Percentiles rank a stretch among this genome's conserved stretches.
Evolutionary conservation across 64 coral and sea anemone genomes (phyloP).

Genomic region (Dendrophyllia cribrosa): DNA sequence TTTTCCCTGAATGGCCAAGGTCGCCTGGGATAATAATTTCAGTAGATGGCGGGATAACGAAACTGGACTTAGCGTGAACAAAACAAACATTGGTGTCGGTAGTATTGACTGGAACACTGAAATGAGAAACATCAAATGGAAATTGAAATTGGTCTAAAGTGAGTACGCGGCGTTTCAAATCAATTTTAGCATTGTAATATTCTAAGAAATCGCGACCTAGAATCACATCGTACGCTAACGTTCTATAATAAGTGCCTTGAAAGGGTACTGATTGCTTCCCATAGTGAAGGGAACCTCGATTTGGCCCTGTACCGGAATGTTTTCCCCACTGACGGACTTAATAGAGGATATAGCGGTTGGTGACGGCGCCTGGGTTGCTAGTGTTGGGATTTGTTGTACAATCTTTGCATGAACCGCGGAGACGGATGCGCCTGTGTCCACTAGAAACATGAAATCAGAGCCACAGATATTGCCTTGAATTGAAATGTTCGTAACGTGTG

Average conservation of each 20-base stretch:
- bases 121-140: no score
- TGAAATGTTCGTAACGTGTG: background rate
- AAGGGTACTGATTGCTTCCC: background rate
- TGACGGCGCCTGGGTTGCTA: background rate
- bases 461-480: background rate
- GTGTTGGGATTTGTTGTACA: constrained; percentile 4
- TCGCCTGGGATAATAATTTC: no score
- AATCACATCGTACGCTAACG: constrained; percentile 30
- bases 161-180: background rate
- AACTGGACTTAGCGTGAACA: no score
- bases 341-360: background rate
- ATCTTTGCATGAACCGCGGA: background rate
- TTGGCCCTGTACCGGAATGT: constrained; percentile 25
- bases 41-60: no score
- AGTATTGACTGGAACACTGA: no score
- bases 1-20: no score
- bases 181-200: background rate
- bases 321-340: constrained; percentile 23
- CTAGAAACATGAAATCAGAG: constrained; percentile 1
- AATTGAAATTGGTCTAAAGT: background rate
- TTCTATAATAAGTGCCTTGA: background rate
- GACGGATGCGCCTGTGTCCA: constrained; percentile 32
- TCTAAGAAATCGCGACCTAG: constrained; percentile 32
- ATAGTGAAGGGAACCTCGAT: background rate
- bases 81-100: no score